phyloP scores from a whole-genome alignment of 1,140 invertebrate species.

The Chlorops oryzae region DNA sequence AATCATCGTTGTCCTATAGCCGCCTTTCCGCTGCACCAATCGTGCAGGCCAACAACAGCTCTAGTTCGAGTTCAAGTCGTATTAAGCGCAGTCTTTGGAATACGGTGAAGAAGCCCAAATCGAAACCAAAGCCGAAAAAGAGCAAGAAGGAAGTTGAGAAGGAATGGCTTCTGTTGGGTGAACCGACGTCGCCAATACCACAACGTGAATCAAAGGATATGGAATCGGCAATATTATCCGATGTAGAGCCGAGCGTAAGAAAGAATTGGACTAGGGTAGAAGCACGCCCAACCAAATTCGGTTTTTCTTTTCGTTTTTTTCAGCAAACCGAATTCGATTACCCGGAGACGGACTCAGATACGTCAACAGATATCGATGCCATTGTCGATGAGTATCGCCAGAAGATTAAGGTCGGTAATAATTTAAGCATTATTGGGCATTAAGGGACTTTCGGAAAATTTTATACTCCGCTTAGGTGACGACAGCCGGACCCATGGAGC shows the following conservation, averaged over 20 bases:
- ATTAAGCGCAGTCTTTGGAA: conserved; percentile 41
- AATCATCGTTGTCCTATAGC: conserved; percentile 40
- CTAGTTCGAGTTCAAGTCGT: conserved; percentile 20
- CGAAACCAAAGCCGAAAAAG: conserved; percentile 26
- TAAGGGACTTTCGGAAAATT: too few relatives aligned
- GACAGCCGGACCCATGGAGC: conserved; percentile 40
- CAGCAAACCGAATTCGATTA: conserved; percentile 44
- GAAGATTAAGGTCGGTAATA: conserved; percentile 35
- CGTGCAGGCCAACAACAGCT: conserved; percentile 20
- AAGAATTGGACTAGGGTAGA: too few relatives aligned
- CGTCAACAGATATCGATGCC: conserved; percentile 46
- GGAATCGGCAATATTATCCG: conserved; percentile 40
- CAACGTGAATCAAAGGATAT: conserved; percentile 32
- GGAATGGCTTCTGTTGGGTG: conserved; percentile 44
- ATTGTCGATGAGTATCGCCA: conserved; percentile 47
- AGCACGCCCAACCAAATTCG: too few relatives aligned
- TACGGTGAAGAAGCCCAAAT: conserved; percentile 32
- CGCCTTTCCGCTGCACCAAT: conserved; percentile 37
- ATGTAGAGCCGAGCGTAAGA: conserved; percentile 37
- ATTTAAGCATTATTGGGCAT: background rate
- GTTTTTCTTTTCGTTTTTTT: conserved; percentile 1
- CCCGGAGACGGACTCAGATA: conserved; percentile 43
- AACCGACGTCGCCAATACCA: conserved; percentile 41
- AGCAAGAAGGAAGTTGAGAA: conserved; percentile 43
- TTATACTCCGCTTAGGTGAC: conserved; percentile 27